A percentile compares a stretch with the other conserved stretches of the same genome.
phyloP scores from a whole-genome alignment of 2,797 vertebrate genomes.

The Borostomias antarcticus region DNA sequence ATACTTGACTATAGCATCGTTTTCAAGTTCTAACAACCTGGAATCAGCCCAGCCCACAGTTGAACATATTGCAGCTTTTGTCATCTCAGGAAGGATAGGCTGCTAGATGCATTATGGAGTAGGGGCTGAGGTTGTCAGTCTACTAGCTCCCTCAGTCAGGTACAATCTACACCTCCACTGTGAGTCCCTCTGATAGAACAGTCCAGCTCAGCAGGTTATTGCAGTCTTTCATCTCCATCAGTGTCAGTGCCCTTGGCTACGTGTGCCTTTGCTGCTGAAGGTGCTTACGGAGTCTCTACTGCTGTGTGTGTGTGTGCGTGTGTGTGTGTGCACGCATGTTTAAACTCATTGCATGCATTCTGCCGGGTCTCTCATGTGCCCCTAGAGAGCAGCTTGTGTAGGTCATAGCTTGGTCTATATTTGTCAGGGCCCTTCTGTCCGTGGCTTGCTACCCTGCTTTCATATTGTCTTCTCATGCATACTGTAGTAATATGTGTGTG shows the following conservation, averaged over 20 bases:
- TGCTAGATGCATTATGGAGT: constrained; percentile 3
- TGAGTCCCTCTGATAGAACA: constrained; percentile 8
- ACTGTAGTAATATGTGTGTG: constrained; percentile 6
- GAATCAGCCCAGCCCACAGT: background rate
- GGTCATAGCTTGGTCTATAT: background rate
- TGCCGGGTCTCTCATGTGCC: background rate
- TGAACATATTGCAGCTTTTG: background rate
- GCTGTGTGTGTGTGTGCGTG: background rate
- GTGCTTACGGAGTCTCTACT: background rate
- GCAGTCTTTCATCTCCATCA: constrained; percentile 7
- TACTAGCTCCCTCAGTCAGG: background rate
- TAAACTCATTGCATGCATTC: background rate
- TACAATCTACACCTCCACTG: background rate
- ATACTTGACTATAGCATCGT: no score
- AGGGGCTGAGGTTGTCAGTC: constrained; percentile 3
- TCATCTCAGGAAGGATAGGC: background rate
- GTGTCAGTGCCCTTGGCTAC: background rate
- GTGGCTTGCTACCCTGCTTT: background rate
- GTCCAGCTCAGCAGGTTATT: constrained; percentile 3
- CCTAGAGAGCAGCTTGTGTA: background rate
- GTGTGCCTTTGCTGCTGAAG: no score
- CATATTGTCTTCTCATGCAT: constrained; percentile 1
- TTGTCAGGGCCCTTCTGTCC: background rate
- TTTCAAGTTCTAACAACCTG: background rate
- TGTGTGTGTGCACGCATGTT: background rate